These are phyloP conservation scores for Ichneumon xanthorius DNA, from an alignment of 2,888 invertebrate species.

Conservation along the genomic window DNA sequence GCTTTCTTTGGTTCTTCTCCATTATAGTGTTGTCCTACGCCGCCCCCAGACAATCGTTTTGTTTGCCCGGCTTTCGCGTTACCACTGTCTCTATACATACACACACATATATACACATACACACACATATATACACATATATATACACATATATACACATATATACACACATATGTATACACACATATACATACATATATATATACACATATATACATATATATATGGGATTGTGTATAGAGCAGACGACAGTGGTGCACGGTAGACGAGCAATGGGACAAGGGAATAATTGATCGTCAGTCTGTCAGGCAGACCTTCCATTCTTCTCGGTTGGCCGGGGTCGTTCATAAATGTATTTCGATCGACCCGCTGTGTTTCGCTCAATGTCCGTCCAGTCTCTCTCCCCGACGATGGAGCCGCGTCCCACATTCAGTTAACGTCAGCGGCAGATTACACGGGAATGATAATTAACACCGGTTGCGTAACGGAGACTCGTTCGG, in stretches of 20 bases:
- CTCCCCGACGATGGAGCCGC: conserved; percentile 20
- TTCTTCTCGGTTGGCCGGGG: conserved; percentile 1
- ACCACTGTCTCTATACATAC: background rate
- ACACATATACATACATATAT: background rate
- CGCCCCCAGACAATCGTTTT: conserved; percentile 54
- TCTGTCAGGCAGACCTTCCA: conserved; percentile 48
- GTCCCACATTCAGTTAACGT: conserved; percentile 11
- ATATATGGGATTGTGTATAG: background rate
- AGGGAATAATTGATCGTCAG: conserved; percentile 62
- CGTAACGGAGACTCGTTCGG: background rate
- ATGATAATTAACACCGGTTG: conserved; percentile 29
- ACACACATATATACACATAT: no score
- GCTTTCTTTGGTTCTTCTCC: conserved; percentile 30
- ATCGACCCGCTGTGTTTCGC: conserved; percentile 25
- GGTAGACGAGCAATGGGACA: conserved; percentile 27
- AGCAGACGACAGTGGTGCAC: conserved; percentile 6
- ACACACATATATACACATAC: background rate
- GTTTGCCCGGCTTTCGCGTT: conserved; percentile 38
- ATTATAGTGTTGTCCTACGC: conserved; percentile 21
- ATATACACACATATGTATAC: background rate
- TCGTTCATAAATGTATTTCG: conserved; percentile 52
- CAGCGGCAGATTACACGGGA: conserved; percentile 5
- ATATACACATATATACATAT: no score
- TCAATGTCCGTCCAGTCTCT: conserved; percentile 33
- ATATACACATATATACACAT: no score